Evolutionary conservation across 2,888 invertebrate species (phyloP), one percentile per base, ranked within the genome.

Genomic region (Drosophila borealis): DNA sequence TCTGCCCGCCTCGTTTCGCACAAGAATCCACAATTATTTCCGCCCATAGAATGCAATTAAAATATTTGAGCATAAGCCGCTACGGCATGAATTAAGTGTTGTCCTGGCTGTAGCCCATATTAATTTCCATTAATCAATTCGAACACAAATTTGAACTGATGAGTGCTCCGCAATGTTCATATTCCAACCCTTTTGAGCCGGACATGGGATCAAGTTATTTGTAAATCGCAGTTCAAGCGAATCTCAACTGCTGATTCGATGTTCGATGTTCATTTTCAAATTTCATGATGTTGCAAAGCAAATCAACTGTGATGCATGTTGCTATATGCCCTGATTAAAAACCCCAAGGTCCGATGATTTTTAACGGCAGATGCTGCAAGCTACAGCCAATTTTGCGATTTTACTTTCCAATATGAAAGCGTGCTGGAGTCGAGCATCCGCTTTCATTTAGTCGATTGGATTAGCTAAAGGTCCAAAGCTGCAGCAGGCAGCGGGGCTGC

Each of bases 381-480:
- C 53, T 61, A 50, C 48, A 56, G 46, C 44, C 59, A 61, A 42
- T 61, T 51, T 66, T 14, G 61, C 66, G 36, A 48, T 71, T 37
- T 48, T 34, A 49, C 55, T 53, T 37, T 34, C n/a, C 48, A 37
- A 42, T 49, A 61, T 61, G 13, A 25, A n/a, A 3, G 25, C 4
- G n/a, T 33, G 6, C 10, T n/a, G 9, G 17, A 34, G 42, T 21
- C 34, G 8, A 44, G 33, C 46, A 50, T 42, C 34, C 53, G 33
- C 29, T 46, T 62, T 54, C 68, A 75, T 51, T 68, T 60, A 63
- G 68, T 59, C 62, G 68, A 78, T 68, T 78, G 78, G 53, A 74
- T 77, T 72, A 67, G 66, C 46, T 33, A 54, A 55, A 51, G 66
- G 50, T 48, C 59, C 34, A 37, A 36, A 39, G 33, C 55, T 33